phyloP scores from a whole-genome alignment of 37 sponge, comb jelly and placozoan species.

The Cliona cf. orientalis region DNA sequence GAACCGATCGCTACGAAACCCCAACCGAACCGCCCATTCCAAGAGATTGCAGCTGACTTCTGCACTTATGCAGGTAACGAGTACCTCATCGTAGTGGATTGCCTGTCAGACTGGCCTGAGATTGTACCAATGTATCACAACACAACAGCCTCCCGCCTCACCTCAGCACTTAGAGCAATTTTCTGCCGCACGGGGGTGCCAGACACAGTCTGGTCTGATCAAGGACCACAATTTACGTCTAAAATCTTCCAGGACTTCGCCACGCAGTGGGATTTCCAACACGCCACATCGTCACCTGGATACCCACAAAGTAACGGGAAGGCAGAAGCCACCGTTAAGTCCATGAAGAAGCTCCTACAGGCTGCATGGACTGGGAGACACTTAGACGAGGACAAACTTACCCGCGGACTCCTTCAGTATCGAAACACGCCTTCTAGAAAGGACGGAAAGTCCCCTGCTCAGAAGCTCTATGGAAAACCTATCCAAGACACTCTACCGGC shows the following conservation, averaged over 20 bases:
- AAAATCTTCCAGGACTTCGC: too few relatives aligned
- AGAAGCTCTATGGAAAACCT: constrained; percentile 11
- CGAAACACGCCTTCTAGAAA: too few relatives aligned
- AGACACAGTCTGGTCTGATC: constrained; percentile 27
- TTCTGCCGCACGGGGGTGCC: constrained; percentile 32
- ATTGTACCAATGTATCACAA: constrained; percentile 2
- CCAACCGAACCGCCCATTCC: constrained; percentile 24
- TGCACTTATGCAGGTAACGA: constrained; percentile 15
- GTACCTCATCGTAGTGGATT: constrained; percentile 22
- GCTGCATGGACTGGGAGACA: too few relatives aligned
- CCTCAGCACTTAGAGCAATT: not conserved
- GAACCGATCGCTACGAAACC: constrained; percentile 21
- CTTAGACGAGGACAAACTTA: too few relatives aligned
- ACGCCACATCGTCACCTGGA: too few relatives aligned
- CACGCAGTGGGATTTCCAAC: too few relatives aligned
- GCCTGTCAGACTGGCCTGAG: not conserved
- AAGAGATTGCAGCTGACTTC: constrained; percentile 29
- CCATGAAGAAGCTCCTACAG: too few relatives aligned
- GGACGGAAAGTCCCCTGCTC: constrained; percentile 4
- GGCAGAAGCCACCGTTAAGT: too few relatives aligned
- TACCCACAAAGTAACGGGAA: too few relatives aligned
- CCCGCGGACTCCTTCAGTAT: too few relatives aligned
- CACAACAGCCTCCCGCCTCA: constrained; percentile 15
- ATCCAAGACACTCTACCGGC: constrained; percentile 18
- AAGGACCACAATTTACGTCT: too few relatives aligned